Percentiles rank a stretch among this genome's conserved stretches.
These are phyloP conservation scores for Microdon myrmicae DNA, from an alignment of 2,888 invertebrate species.

Conservation along the genomic window DNA sequence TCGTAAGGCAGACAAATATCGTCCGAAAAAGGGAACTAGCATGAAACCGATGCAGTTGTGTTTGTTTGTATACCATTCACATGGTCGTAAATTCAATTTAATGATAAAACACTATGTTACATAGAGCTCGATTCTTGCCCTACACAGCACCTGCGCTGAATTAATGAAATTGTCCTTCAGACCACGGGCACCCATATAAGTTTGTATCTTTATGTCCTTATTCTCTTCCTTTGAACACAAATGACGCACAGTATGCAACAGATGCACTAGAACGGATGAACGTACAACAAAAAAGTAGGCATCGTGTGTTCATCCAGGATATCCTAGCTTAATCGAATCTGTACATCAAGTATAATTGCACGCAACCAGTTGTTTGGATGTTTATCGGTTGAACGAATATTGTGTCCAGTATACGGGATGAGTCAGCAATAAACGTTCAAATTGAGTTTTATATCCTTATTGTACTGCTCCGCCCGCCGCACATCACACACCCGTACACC, in stretches of 20 bases:
- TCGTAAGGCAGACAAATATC: constrained; percentile 17
- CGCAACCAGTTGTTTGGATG: constrained; percentile 49
- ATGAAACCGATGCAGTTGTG: constrained; percentile 1
- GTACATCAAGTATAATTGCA: constrained; percentile 36
- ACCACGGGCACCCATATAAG: constrained; percentile 19
- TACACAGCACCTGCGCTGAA: constrained; percentile 29
- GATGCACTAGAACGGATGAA: constrained; percentile 36
- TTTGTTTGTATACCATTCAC: constrained; percentile 1
- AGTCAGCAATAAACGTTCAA: constrained; percentile 45
- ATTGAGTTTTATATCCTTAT: constrained; percentile 52
- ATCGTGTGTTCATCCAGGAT: constrained; percentile 24
- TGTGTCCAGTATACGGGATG: constrained; percentile 31
- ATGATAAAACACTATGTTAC: constrained; percentile 30
- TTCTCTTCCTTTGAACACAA: constrained; percentile 4
- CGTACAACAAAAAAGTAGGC: constrained; percentile 2
- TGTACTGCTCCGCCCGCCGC: constrained; percentile 18
- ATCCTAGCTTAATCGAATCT: constrained; percentile 31
- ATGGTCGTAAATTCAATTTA: constrained; percentile 29
- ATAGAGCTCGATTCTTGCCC: constrained; percentile 1
- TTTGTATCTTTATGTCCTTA: constrained; percentile 30
- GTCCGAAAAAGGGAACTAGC: constrained; percentile 13
- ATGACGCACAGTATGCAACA: constrained; percentile 40
- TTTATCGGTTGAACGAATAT: constrained; percentile 47
- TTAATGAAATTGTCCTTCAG: constrained; percentile 28
- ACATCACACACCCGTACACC: constrained; percentile 12